Base-by-base conservation (phyloP, 2,113 vertebrate genomes). In the Xiphorhynchus elegans region DNA sequence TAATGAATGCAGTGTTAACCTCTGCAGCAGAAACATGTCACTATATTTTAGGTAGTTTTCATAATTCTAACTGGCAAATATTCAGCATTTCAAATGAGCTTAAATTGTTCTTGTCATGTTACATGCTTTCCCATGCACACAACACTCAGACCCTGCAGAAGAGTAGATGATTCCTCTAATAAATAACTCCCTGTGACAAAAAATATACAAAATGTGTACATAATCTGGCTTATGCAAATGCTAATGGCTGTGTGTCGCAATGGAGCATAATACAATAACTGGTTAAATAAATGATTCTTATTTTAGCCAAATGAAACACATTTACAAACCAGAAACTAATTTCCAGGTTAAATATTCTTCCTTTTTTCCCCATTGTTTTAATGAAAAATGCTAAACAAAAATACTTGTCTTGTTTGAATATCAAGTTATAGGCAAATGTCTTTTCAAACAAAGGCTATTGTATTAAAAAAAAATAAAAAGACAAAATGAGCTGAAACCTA, bases 51-150 rank as follows among this genome's bases (percentile, higher is more conserved):
- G 52, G 70, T 33, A 72, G 68, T 92, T 93, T 93, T 87, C 92
- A 46, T 90, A 84, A 95, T 84, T 94, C 60, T 87, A 76, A 59
- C 59, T 87, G 69, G 86, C 76, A 97, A 87, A 90, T 94, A 60
- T 53, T 96, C 91, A 78, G 83, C 95, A 94, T 95, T 93, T 93
- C 35, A 93, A 97, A 80, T 60, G 10, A 87, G 88, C 37, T 84
- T 95, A 62, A 20, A 87, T 80, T 78, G 60, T 80, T 94, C 70
- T 77, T 96, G 85, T 86, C 94, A 73, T 64, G 6, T 29, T 87
- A 95, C 91, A 92, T 39, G 53, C 63, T 52, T 94, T 88, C 26
- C 75, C 74, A 81, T 73, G 91, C 69, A 86, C 40, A 85, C 90
- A 84, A 87, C 28, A 47, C 35, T 35, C 37, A 78, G 39, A 33